Percentiles rank a stretch among this genome's conserved stretches.
Conservation (phyloP, 2,888 invertebrate genomes). For the Philereme transversata region DNA sequence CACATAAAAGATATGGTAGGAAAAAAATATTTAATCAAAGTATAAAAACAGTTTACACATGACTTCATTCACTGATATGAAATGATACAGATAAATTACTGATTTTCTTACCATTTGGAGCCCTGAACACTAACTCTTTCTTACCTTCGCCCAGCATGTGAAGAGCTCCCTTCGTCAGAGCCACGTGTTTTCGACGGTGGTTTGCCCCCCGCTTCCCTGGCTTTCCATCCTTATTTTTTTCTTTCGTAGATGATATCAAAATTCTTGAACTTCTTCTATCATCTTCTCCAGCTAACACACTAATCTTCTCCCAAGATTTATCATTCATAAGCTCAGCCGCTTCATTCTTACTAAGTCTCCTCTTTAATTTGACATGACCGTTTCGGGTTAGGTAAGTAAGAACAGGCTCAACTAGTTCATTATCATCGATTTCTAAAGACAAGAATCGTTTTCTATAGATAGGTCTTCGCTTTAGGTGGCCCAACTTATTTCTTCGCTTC, state of each 20-base stretch:
- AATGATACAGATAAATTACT: constrained; percentile 66
- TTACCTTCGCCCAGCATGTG: constrained; percentile 47
- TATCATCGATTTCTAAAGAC: constrained; percentile 26
- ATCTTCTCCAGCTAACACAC: constrained; percentile 41
- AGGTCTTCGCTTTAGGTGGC: constrained; percentile 11
- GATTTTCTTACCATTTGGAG: constrained; percentile 56
- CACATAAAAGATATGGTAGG: not conserved
- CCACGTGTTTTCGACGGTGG: constrained; percentile 33
- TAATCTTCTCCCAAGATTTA: constrained; percentile 36
- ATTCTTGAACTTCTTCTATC: constrained; percentile 33
- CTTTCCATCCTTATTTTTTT: constrained; percentile 9
- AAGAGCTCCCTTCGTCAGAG: constrained; percentile 39
- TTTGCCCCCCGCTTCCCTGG: constrained; percentile 5
- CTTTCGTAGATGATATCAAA: constrained; percentile 42
- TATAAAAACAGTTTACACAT: constrained; percentile 16
- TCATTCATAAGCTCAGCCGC: constrained; percentile 46
- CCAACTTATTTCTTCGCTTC: constrained; percentile 17
- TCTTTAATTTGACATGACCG: constrained; percentile 56
- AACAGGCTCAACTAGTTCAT: constrained; percentile 44
- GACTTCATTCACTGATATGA: constrained; percentile 43
- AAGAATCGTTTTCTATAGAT: constrained; percentile 13
- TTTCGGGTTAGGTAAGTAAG: constrained; percentile 44
- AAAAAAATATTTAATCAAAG: constrained; percentile 12
- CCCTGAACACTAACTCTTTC: constrained; percentile 60
- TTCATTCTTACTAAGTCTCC: constrained; percentile 54